Evolutionary conservation across 2,888 invertebrate genomes (phyloP).

Genomic region (Hartigia nigra): DNA sequence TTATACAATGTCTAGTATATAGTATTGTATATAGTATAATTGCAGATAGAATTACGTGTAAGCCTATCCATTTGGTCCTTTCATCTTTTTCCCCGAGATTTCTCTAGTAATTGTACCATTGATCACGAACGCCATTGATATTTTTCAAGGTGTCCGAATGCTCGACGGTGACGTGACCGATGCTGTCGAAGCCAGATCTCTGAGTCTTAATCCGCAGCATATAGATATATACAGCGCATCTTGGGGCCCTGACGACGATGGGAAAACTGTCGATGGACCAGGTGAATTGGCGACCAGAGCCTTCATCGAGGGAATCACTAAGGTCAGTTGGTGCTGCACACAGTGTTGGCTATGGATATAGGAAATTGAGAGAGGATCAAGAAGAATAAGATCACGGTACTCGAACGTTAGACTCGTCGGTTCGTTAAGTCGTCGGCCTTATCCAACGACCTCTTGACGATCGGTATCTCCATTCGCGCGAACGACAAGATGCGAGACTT

Average conservation of each 20-base stretch:
- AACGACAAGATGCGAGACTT: neutral
- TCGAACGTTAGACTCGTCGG: neutral
- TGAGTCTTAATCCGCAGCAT: slow-evolving; percentile 94
- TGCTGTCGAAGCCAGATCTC: slow-evolving; percentile 95
- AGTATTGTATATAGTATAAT: no score
- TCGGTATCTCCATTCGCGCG: neutral
- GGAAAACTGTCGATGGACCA: slow-evolving; percentile 97
- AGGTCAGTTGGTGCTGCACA: no score
- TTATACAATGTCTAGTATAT: no score
- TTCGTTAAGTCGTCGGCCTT: neutral
- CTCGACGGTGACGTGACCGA: slow-evolving; percentile 98
- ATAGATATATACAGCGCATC: slow-evolving; percentile 99
- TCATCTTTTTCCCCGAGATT: neutral
- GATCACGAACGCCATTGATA: neutral
- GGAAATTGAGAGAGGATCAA: neutral
- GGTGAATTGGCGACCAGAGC: slow-evolving; percentile 94
- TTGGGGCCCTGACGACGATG: slow-evolving; percentile 99
- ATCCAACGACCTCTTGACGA: neutral
- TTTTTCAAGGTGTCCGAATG: slow-evolving; percentile 86
- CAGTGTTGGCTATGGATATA: no score
- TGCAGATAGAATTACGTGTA: no score
- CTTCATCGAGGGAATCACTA: slow-evolving; percentile 94
- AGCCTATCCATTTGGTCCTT: neutral
- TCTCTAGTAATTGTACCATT: neutral
- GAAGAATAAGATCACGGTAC: neutral